Evolutionary conservation across 2,888 invertebrate genomes (phyloP), one percentile per base, ranked within the genome.

Genomic region (Pyrgus malvae): DNA sequence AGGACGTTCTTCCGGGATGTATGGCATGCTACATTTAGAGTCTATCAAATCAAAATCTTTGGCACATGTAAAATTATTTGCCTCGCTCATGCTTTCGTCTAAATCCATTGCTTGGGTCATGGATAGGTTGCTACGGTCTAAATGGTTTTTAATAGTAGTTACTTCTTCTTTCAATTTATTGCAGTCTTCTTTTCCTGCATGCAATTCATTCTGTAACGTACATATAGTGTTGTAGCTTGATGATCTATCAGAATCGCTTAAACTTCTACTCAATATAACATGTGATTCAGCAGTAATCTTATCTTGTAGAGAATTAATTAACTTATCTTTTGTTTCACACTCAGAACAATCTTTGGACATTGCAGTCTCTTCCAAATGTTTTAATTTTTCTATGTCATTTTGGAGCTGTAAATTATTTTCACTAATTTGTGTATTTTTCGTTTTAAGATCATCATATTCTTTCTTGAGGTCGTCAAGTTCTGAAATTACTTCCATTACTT

Each of bases 401-500:
- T 76, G 71, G 49, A 78, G 64, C 14, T 68, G 54, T 23, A 29
- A 50, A 62, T 62, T 74, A 60, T 76, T 76, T 8, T 71, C 66
- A 12, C 48, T 48, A 6, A 83, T 59, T 53, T 74, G 63, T 5
- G 17, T 41, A 57, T 80, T 83, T 14, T 40, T 62, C 27, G 63
- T 62, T 65, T 70, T 82, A 16, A 83, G 44, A 19, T 21, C 59
- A 27, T 76, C 65, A n/a, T 89, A 58, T 62, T 85, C 78, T 59
- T 78, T 77, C 56, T 78, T 90, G 2, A 92, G 72, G 23, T 72
- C 67, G 45, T 93, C 92, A 12, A 76, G 78, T 60, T 93, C 93
- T 48, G 91, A 87, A 46, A 92, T 81, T 56, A 76, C 89, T 41
- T 93, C 93, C 76, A 93, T 90, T 1, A 93, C 63, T 69, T 92